These are phyloP conservation scores for Leptobrachium leishanense DNA, from an alignment of 2,113 vertebrate genomes.

Conservation along the genomic window DNA sequence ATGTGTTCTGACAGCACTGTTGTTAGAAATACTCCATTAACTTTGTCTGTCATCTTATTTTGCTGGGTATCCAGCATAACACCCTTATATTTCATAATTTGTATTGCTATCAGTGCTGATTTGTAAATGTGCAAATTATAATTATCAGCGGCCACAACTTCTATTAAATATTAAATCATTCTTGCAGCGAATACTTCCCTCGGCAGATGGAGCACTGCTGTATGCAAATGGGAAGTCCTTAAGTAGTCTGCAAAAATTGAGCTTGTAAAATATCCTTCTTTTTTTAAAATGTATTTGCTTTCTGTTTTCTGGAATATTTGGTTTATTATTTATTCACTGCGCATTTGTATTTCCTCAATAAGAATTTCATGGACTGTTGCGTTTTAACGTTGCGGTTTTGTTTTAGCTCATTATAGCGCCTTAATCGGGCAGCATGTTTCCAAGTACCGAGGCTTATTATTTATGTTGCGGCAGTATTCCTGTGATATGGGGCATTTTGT, in stretches of 20 bases:
- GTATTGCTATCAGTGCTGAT: constrained; percentile 99
- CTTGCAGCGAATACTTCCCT: constrained; percentile 86
- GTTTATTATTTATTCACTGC: constrained; percentile 89
- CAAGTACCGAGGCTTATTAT: constrained; percentile 71
- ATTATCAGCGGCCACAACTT: constrained; percentile 94
- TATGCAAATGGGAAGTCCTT: constrained; percentile 87
- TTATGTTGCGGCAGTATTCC: constrained; percentile 71
- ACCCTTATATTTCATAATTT: constrained; percentile 99
- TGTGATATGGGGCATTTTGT: constrained; percentile 62
- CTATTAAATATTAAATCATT: constrained; percentile 99
- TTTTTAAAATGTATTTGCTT: constrained; percentile 59
- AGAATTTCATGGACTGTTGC: constrained; percentile 79
- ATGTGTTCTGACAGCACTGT: constrained; percentile 93
- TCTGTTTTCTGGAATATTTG: constrained; percentile 76
- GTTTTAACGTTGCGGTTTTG: constrained; percentile 72
- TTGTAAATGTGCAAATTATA: constrained; percentile 99
- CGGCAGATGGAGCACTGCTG: constrained; percentile 91
- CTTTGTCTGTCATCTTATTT: constrained; percentile 97
- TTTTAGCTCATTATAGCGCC: constrained; percentile 84
- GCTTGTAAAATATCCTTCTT: constrained; percentile 71
- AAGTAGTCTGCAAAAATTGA: constrained; percentile 82
- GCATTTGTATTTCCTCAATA: constrained; percentile 74
- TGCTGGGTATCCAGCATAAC: constrained; percentile 81
- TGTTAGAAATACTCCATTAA: constrained; percentile 98
- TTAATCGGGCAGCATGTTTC: constrained; percentile 77